Base-by-base conservation (phyloP, 1,140 invertebrate genomes). In the Drosophila kepulauana region DNA sequence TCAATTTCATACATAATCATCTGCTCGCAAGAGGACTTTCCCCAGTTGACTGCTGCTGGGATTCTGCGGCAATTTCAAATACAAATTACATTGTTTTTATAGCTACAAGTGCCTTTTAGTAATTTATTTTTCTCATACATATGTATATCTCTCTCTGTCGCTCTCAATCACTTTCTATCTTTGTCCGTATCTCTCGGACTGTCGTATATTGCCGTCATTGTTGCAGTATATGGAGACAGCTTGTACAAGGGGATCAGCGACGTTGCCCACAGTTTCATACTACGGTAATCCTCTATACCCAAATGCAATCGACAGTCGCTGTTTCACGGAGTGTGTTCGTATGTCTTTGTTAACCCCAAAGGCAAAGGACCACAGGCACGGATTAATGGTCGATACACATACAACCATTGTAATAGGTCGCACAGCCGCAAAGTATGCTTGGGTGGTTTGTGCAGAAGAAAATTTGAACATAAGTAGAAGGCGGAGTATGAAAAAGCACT, bases 31-130 rank as follows among this genome's bases (percentile, higher is more conserved):
- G 67, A 65, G 68, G 68, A 71, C 49, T 51, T 5, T 7, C 30
- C 25, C 68, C 57, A 43, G 61, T 65, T 72, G 65, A 67, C 64
- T 81, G 75, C 79, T 85, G 75, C 68, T 88, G 84, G 84, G 84
- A 88, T 89, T 88, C 89, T 89, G 84, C 85, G 84, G 85, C 84
- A 89, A 88, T 88, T 88, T 88, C 85, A 88, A 88, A 88, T 88
- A 88, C 84, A 88, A 88, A 88, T 88, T 88, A 85, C 84, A 89
- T 74, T 84, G 85, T 88, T 88, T 88, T 87, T 88, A 87, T 87
- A 80, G 80, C 84, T 88, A 88, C 84, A 87, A 84, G 88, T 87
- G 84, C 74, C 84, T 82, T 79, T 82, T 77, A 79, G 75, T 86
- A 68, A 71, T 79, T 79, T 81, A 66, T 86, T 78, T 63, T 62